Evolutionary conservation across 2,113 vertebrate genomes (phyloP).

Genomic region (Narcine bancroftii): DNA sequence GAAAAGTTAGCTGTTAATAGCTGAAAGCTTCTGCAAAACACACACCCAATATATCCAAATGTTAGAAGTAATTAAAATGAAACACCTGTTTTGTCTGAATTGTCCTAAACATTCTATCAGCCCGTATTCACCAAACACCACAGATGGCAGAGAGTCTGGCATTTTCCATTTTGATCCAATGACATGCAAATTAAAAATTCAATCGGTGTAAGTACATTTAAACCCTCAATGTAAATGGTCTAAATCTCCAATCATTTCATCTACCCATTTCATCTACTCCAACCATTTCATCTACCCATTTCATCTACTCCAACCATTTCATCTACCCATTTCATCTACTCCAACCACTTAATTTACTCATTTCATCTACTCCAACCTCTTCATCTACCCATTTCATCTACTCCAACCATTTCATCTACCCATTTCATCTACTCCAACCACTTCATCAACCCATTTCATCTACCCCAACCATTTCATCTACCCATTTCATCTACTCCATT

Average conservation of each 20-base stretch:
- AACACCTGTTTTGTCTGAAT: neutral
- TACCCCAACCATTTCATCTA: neutral
- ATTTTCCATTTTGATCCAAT: neutral
- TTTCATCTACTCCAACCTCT: no score
- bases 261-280: neutral
- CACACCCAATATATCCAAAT: neutral
- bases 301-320: no score
- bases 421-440: neutral
- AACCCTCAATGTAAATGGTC: neutral
- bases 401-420: no score
- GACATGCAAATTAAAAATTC: neutral
- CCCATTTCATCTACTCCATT: neutral
- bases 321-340: neutral
- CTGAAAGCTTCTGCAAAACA: neutral
- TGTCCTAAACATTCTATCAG: neutral
- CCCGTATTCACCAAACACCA: neutral
- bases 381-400: neutral
- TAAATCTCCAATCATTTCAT: neutral
- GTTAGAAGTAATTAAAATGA: conserved; percentile 1
- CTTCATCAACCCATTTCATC: neutral
- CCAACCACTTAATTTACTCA: no score
- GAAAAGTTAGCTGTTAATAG: neutral
- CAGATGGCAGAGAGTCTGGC: neutral
- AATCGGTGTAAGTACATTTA: neutral
- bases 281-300: no score